Percentiles rank a stretch among this genome's conserved stretches.
phyloP scores from a whole-genome alignment of 2,888 invertebrate genomes.

The Orchesella flavescens region DNA sequence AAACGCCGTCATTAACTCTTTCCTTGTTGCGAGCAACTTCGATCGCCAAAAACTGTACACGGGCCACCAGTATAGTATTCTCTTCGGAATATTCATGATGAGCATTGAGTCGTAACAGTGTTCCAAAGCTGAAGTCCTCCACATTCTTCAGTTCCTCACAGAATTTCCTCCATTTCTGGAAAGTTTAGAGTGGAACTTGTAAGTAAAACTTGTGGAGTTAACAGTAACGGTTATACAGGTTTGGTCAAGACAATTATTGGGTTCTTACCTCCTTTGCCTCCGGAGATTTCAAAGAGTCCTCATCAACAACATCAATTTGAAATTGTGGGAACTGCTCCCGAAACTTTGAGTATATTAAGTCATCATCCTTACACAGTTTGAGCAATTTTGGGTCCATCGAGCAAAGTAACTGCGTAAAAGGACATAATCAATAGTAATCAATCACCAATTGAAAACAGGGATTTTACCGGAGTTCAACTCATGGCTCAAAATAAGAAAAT shows the following conservation, averaged over 20 bases:
- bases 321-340: constrained; percentile 89
- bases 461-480: neutral
- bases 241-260: too few relatives aligned
- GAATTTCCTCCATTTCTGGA: constrained; percentile 89
- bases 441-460: too few relatives aligned
- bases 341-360: constrained; percentile 87
- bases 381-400: constrained; percentile 89
- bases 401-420: constrained; percentile 81
- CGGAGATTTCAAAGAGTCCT: constrained; percentile 88
- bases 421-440: neutral
- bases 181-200: neutral
- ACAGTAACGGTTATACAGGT: too few relatives aligned
- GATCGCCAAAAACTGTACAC: constrained; percentile 96
- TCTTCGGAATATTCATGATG: constrained; percentile 87
- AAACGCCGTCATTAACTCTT: constrained; percentile 86
- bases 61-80: constrained; percentile 90
- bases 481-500: neutral
- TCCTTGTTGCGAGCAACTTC: constrained; percentile 96
- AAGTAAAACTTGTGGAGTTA: too few relatives aligned
- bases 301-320: constrained; percentile 83
- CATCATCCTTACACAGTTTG: constrained; percentile 88
- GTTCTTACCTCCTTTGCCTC: constrained; percentile 81
- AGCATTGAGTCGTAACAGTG: constrained; percentile 88
- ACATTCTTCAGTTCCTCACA: constrained; percentile 92
- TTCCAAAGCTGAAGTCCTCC: constrained; percentile 96